Base-by-base conservation (phyloP, 1,140 invertebrate species). In the Drosophila mojavensis region DNA sequence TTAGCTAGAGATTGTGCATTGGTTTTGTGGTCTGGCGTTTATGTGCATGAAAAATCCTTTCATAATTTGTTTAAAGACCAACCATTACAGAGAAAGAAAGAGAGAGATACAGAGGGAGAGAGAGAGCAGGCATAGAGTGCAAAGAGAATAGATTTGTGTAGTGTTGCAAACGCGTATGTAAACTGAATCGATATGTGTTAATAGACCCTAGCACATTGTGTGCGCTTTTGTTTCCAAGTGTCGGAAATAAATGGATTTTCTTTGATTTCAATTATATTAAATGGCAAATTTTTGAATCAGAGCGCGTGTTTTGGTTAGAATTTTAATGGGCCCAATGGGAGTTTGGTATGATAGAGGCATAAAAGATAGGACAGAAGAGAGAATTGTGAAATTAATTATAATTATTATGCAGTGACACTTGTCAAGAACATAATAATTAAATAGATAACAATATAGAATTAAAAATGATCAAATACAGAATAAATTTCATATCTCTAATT, bases 151-250 rank as follows among this genome's bases (percentile, higher is more conserved):
- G 54, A 70, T 60, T 43, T 60, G 65, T 68, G 33, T 20, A 24
- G 65, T 61, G 59, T 70, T 56, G 41, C 26, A 50, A 70, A 62
- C 62, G 60, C 60, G 43, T 61, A 26, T 47, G 43, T 39, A 63
- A 63, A 55, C 51, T 60, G 28, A 70, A 70, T 70, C 67, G 60
- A 70, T 70, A 70, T 63, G 67, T 70, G 67, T 70, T 70, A 70
- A 63, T 70, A 62, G 41, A 28, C 60, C 47, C 39, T 47, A 54
- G 47, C 60, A 63, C 59, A 55, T 48, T 62, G 41, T 51, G 11
- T 39, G 36, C 11, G 36, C 17, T 20, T 47, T 5, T 30, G 28
- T 17, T 33, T 28, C 45, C 47, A 10, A 24, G 41, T 60, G 39
- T 30, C 36, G 15, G 45, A 50, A 63, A 36, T 70, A 48, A 70